These are phyloP conservation scores for Dendropsophus ebraccatus DNA, from an alignment of 2,113 vertebrate species.

Conservation along the genomic window DNA sequence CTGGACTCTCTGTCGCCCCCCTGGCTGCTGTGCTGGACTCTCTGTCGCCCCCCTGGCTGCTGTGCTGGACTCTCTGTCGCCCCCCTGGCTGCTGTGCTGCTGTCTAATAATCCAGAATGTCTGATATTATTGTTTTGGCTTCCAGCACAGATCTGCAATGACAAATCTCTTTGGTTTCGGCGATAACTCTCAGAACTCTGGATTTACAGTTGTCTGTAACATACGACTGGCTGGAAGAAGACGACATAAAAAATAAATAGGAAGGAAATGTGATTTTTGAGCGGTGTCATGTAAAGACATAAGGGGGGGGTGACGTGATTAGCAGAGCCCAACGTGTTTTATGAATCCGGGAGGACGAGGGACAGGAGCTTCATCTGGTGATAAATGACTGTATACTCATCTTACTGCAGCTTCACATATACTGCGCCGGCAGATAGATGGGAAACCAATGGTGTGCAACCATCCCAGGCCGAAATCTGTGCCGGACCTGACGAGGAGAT, in stretches of 20 bases:
- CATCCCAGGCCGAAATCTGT: too few relatives aligned
- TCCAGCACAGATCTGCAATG: neutral
- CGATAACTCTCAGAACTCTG: neutral
- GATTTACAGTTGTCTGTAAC: neutral
- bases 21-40: too few relatives aligned
- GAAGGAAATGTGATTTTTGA: neutral
- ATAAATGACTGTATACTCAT: constrained; percentile 19
- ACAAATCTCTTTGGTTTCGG: neutral
- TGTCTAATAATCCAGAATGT: too few relatives aligned
- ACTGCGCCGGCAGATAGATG: too few relatives aligned
- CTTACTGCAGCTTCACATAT: constrained; percentile 2
- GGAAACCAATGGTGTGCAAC: too few relatives aligned
- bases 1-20: too few relatives aligned
- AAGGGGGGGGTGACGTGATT: neutral
- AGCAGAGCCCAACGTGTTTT: neutral
- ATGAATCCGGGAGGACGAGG: neutral
- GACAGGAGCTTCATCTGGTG: neutral
- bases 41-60: too few relatives aligned
- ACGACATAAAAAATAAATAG: neutral
- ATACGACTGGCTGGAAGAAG: neutral
- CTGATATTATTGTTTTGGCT: too few relatives aligned
- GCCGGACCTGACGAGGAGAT: too few relatives aligned
- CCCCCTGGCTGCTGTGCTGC: too few relatives aligned
- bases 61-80: too few relatives aligned
- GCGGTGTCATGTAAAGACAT: neutral